A percentile compares a stretch with the other conserved stretches of the same genome.
Conservation (phyloP, 2,888 invertebrate genomes). For the Eueremaeus valkanovi region DNA sequence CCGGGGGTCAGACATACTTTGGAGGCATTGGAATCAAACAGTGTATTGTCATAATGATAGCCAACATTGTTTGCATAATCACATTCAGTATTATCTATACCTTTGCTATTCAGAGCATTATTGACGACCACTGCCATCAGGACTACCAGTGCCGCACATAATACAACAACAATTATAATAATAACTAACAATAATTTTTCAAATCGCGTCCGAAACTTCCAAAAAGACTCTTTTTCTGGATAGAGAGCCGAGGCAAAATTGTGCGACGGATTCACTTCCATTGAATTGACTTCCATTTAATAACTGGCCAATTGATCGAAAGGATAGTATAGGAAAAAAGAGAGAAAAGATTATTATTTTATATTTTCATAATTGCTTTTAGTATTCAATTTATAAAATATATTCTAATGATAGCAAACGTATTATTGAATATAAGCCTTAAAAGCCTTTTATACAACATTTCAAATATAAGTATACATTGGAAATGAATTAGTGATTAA, state of each 20-base stretch:
- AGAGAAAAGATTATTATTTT: too few species aligned
- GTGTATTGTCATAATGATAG: constrained; percentile 13
- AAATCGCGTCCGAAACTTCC: constrained; percentile 39
- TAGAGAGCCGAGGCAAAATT: constrained; percentile 32
- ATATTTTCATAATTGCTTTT: too few species aligned
- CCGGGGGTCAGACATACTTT: constrained; percentile 38
- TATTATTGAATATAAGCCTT: too few species aligned
- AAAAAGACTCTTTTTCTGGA: constrained; percentile 33
- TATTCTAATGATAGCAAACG: too few species aligned
- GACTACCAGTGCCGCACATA: constrained; percentile 36
- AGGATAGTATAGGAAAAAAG: too few species aligned
- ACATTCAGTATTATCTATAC: constrained; percentile 6
- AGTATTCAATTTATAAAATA: too few species aligned
- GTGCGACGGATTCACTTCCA: constrained; percentile 30
- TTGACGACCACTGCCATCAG: constrained; percentile 14
- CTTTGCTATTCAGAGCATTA: neutral
- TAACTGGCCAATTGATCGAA: neutral
- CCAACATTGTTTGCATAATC: constrained; percentile 19
- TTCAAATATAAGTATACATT: too few species aligned
- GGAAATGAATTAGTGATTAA: too few species aligned
- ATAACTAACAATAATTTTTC: constrained; percentile 32
- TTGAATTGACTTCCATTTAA: constrained; percentile 26
- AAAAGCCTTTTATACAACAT: too few species aligned
- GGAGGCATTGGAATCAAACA: constrained; percentile 17
- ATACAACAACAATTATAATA: constrained; percentile 25